Base-by-base conservation (phyloP, 2,888 invertebrate genomes). In the Ommatoiulus sabulosus region DNA sequence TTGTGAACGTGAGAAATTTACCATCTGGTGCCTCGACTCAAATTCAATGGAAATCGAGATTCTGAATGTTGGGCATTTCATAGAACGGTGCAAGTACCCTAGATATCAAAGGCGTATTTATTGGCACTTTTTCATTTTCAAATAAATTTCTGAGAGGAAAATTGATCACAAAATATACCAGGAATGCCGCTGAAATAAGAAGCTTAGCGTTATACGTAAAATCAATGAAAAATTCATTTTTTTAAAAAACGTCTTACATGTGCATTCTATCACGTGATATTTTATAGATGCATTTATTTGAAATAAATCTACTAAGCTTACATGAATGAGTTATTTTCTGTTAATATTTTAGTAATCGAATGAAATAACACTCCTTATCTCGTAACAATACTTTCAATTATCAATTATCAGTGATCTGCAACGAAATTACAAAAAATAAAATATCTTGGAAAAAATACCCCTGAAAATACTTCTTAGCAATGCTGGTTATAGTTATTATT, bases 51-150 rank as follows among this genome's bases (percentile, higher is more conserved):
- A 63, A 63, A 20, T 63, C 63, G 63, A 63, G n/a, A n/a, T 63
- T 63, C 20, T n/a, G 46, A 7, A 63, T 4, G n/a, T 20, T 72
- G 24, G 20, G 24, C 72, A n/a, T 20, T 72, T 20, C 7, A 24
- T 24, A 20, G 20, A 20, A 4, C 20, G 24, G 24, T 17, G 52
- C 12, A 52, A 72, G 72, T 72, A 6, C 72, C 24, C 10, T 20
- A 72, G 72, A 72, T 72, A 72, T 72, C 72, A 72, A 72, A 72
- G 20, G 72, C 72, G 24, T 24, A 72, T 72, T 24, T 72, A 24
- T 63, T 63, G 63, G n/a, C 72, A 72, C 10, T 20, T 72, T 72
- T 20, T 24, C 24, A 72, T 72, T 24, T 72, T 52, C 6, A 20
- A 72, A 72, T 72, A 72, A 72, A 24, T 72, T 10, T 20, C 6